Evolutionary conservation across 2,113 vertebrate genomes (phyloP), one percentile per base, ranked within the genome.

Genomic region (Neodon shergylaensis): DNA sequence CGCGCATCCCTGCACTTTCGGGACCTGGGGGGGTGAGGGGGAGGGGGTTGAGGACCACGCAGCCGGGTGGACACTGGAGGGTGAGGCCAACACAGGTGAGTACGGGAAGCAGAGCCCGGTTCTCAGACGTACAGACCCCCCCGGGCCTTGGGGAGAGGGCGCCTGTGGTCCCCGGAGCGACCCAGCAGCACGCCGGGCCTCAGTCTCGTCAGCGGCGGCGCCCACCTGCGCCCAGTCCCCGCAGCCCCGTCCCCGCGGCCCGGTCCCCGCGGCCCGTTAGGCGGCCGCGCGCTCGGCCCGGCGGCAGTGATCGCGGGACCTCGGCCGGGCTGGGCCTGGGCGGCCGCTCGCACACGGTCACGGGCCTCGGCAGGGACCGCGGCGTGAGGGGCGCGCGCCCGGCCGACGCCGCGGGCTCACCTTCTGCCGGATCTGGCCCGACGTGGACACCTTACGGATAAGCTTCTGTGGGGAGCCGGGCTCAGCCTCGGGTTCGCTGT

Each of bases 361-460:
- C 97, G 98, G 97, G 98, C 98, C 97, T 96, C 93, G 74, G 74
- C 85, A 84, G 73, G 94, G 92, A 77, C 91, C 63, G 91, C 94
- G 95, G 95, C 88, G 94, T 28, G 95, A 97, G 95, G 95, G 98
- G 97, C 97, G 95, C 97, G 83, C 92, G 70, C 95, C 87, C 78
- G 91, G 95, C 96, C 97, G 97, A 94, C 94, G 96, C 94, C 90
- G 63, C 77, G 66, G 52, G 92, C 98, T 97, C 98, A 99, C 99
- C 99, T 99, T 99, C 98, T 99, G 99, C 61, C 99, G 99, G 98
- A 99, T 99, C 98, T 99, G 99, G 26, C 99, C 99, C 44, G 99
- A 99, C 70, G 99, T 99, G 85, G 99, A 99, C 93, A 99, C 99
- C 98, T 99, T 99, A 42, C 99, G 99, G 96, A 99, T 99, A 76